Base-by-base conservation (phyloP, 2,888 invertebrate species). In the Mimas tiliae region DNA sequence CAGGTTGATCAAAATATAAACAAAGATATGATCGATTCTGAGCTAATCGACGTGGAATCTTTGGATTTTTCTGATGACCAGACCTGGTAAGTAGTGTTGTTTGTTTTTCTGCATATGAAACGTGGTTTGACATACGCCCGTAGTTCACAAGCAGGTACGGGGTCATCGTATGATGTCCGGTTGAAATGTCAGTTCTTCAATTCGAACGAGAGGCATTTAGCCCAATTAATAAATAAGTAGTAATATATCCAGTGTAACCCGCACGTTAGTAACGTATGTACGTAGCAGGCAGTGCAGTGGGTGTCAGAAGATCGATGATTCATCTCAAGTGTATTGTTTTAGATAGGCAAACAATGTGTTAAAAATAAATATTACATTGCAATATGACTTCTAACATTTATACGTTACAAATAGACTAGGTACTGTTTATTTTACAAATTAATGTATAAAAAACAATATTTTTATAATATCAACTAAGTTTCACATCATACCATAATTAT, bases 21-120 rank as follows among this genome's bases (percentile, higher is more conserved):
- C 93, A 92, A 93, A 91, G 92, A 91, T 92, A 92, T 93, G 93
- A 84, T 87, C 84, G 92, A 92, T 87, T 87, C 83, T 83, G 94
- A 94, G 82, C 88, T 94, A 77, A 94, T 95, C 79, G 94, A 95
- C 89, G 89, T 95, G 83, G 91, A 92, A 82, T 87, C 93, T 76
- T 86, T 95, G 76, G 91, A 94, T 86, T 94, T 93, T 85, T 88
- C 89, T 70, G 92, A 95, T 86, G 91, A 94, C 82, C 95, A 95
- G 88, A 94, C 94, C 74, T 95, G 95, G 95, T 95, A 81, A 90
- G 94, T 83, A 70, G 67, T 19, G 9, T 33, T 33, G 33, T 33
- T 27, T 33, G 51, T 33, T 45, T 51, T 69, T 72, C 58, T 65
- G 69, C 70, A 74, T 69, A 69, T 67, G 71, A 64, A 67, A 47